Percentiles rank a stretch among this genome's conserved stretches.
Conservation (phyloP, 2,113 vertebrate genomes). For the Paralichthys olivaceus region DNA sequence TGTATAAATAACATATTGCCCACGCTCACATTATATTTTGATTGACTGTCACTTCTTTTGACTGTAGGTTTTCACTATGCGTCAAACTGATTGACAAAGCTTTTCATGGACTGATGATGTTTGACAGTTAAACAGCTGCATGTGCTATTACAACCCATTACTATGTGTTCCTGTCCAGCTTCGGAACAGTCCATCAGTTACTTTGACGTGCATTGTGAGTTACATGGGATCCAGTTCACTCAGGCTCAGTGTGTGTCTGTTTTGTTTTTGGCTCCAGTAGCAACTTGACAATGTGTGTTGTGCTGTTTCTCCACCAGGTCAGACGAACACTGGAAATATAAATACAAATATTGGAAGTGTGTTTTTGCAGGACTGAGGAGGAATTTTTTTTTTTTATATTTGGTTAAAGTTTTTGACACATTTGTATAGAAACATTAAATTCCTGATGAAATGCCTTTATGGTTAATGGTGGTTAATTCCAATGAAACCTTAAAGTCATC, state of each 20-base stretch:
- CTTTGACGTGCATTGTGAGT: conserved; percentile 3
- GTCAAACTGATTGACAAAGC: conserved; percentile 48
- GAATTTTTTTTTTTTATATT: too few species aligned
- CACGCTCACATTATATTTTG: conserved; percentile 40
- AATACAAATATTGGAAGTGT: too few species aligned
- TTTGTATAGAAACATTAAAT: too few species aligned
- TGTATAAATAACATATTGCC: conserved; percentile 35
- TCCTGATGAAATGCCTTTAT: too few species aligned
- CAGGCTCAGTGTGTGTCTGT: not conserved
- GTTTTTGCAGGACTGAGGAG: not conserved
- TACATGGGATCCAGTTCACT: conserved; percentile 17
- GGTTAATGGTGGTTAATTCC: too few species aligned
- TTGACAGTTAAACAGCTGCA: conserved; percentile 40
- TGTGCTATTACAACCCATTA: conserved; percentile 29
- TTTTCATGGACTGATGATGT: conserved; percentile 29
- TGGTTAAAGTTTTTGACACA: too few species aligned
- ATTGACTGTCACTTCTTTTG: conserved; percentile 45
- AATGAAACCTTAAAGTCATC: too few species aligned
- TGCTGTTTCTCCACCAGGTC: not conserved
- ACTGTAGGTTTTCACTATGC: conserved; percentile 4
- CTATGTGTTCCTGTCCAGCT: conserved; percentile 16
- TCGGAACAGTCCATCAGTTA: conserved; percentile 8
- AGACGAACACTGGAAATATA: too few species aligned
- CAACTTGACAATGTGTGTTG: not conserved
- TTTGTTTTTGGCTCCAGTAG: not conserved